Percentiles rank a stretch among this genome's conserved stretches.
phyloP scores from a whole-genome alignment of 2,888 invertebrate genomes.

The Vannuccia rotundouncinata region DNA sequence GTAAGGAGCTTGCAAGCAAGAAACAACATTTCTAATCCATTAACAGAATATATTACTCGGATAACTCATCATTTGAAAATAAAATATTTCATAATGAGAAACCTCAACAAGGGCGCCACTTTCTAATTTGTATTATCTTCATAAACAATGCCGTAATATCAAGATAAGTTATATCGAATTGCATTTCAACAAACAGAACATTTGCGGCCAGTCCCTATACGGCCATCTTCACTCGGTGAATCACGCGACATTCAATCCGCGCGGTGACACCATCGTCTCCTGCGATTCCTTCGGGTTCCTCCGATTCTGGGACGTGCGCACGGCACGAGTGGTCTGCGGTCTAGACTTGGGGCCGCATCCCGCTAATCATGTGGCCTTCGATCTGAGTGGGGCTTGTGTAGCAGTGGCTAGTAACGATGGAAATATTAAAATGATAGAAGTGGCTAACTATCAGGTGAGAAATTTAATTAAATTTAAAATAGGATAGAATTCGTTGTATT shows the following conservation, averaged over 20 bases:
- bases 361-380: conserved; percentile 54
- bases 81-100: too few relatives aligned
- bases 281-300: conserved; percentile 56
- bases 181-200: conserved; percentile 20
- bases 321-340: conserved; percentile 48
- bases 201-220: conserved; percentile 41
- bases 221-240: conserved; percentile 57
- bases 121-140: too few relatives aligned
- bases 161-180: too few relatives aligned
- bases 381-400: conserved; percentile 51
- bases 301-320: conserved; percentile 56
- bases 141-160: too few relatives aligned
- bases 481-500: conserved; percentile 17
- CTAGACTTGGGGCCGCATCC: conserved; percentile 55
- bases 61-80: too few relatives aligned
- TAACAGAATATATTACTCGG: too few relatives aligned
- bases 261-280: conserved; percentile 55
- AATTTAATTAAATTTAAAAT: neutral
- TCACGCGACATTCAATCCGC: conserved; percentile 51
- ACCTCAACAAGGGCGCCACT: too few relatives aligned
- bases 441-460: conserved; percentile 51
- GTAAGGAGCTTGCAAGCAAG: too few relatives aligned
- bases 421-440: conserved; percentile 54
- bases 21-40: too few relatives aligned
- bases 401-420: conserved; percentile 55